Base-by-base conservation (phyloP, 2,888 invertebrate species). In the Eilema sororculum region DNA sequence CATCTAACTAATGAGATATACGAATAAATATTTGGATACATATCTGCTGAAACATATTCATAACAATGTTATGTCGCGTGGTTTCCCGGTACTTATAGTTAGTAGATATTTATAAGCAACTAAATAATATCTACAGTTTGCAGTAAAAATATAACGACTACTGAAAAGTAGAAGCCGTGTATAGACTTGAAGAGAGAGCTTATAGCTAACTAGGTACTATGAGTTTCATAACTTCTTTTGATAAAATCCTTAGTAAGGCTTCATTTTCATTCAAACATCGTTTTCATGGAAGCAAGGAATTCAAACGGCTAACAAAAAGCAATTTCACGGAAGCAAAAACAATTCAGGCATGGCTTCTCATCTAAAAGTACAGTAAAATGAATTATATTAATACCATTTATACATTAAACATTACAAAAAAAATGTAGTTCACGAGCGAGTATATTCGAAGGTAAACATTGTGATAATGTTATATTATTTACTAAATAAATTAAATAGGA, bases 341-440 rank as follows among this genome's bases (percentile, higher is more conserved):
- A 78, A 72, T 71, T 69, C 63, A 74, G 76, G 73, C 70, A 76
- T 68, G 61, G 65, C 16, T 59, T 69, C 71, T 52, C n/a, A 41
- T 68, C n/a, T 28, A 33, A 81, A 68, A 63, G 71, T 73, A 74
- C 68, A 73, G 72, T 10, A 67, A 68, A 71, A 61, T 52, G 67
- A 75, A 72, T 69, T 68, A 73, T 72, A 75, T 75, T 75, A 75
- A 69, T 67, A 74, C 70, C 74, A 72, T 79, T 78, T 75, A 61
- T n/a, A 72, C 69, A 71, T 73, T 71, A 74, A 72, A 72, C 25
- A 13, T 5, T 58, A 25, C 13, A 58, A 28, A 58, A 13, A 10
- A 28, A 28, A 25, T 25, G 0, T 24, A 28, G 1, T 25, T 5
- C 4, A 24, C 13, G 12, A 58, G 16, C 13, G 25, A 58, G 16